These are phyloP conservation scores for Pterostichus madidus DNA, from an alignment of 2,888 invertebrate genomes.

Conservation along the genomic window DNA sequence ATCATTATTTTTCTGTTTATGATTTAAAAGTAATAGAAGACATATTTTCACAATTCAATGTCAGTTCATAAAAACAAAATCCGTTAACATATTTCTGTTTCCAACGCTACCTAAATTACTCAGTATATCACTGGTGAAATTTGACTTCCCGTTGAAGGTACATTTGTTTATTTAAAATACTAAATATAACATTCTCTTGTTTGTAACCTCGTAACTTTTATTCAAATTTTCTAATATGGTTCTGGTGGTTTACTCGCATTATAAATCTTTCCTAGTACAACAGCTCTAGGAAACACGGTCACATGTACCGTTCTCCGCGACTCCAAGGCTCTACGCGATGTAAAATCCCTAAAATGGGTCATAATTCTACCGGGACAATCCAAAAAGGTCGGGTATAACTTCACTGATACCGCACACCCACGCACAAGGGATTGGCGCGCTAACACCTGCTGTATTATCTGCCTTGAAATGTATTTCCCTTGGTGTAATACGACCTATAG, in stretches of 20 bases:
- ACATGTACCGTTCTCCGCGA: neutral
- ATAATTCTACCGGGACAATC: slow-evolving; percentile 30
- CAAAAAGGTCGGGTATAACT: slow-evolving; percentile 15
- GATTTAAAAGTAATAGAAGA: too few species aligned
- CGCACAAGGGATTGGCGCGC: neutral
- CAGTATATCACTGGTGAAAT: too few species aligned
- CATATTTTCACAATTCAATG: too few species aligned
- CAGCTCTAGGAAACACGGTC: neutral
- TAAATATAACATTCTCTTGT: neutral
- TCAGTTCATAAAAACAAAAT: too few species aligned
- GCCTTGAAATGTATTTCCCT: too few species aligned
- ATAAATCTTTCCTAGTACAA: neutral
- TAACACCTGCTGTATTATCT: slow-evolving; percentile 2
- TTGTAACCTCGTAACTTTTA: neutral
- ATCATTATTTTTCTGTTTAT: too few species aligned
- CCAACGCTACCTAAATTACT: too few species aligned
- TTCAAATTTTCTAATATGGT: neutral
- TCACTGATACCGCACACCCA: neutral
- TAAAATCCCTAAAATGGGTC: slow-evolving; percentile 39
- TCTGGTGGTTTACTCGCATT: neutral
- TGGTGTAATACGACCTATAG: too few species aligned
- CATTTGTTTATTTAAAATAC: neutral
- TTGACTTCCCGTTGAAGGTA: too few species aligned
- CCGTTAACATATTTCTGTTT: too few species aligned
- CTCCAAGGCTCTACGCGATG: neutral